A percentile compares a stretch with the other conserved stretches of the same genome.
These are phyloP conservation scores for Reticulitermes speratus DNA, from an alignment of 1,140 invertebrate species.

Conservation along the genomic window DNA sequence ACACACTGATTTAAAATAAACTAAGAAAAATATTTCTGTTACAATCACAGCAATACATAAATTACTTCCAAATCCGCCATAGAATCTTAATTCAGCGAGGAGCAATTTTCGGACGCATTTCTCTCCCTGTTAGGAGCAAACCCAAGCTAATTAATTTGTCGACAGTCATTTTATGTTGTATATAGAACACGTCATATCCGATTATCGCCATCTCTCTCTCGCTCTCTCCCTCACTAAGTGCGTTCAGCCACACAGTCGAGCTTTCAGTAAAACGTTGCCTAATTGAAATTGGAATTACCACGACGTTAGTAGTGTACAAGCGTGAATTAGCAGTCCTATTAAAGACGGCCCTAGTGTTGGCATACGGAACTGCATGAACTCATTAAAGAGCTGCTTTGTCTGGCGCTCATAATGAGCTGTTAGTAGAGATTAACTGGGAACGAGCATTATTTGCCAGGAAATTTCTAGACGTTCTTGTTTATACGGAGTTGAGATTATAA, in stretches of 20 bases:
- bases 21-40: too few relatives aligned
- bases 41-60: too few relatives aligned
- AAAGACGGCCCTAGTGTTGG: slow-evolving; percentile 33
- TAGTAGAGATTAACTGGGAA: slow-evolving; percentile 30
- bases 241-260: slow-evolving; percentile 10
- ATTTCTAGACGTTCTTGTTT: slow-evolving; percentile 29
- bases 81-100: too few relatives aligned
- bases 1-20: too few relatives aligned
- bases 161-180: slow-evolving; percentile 29
- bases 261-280: slow-evolving; percentile 27
- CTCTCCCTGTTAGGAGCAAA: slow-evolving; percentile 21
- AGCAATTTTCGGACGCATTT: not conserved
- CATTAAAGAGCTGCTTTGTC: slow-evolving; percentile 33
- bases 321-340: slow-evolving; percentile 32
- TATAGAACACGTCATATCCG: slow-evolving; percentile 23
- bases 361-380: slow-evolving; percentile 24
- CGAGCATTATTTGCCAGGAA: slow-evolving; percentile 28
- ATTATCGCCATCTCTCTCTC: not conserved
- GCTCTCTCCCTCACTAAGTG: not conserved
- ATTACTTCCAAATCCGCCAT: too few relatives aligned
- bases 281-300: slow-evolving; percentile 33
- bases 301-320: slow-evolving; percentile 28
- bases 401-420: slow-evolving; percentile 30
- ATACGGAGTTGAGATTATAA: slow-evolving; percentile 27
- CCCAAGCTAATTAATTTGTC: slow-evolving; percentile 27